These are phyloP conservation scores for Nycticryphes semicollaris DNA, from an alignment of 2,113 vertebrate species.

Conservation along the genomic window DNA sequence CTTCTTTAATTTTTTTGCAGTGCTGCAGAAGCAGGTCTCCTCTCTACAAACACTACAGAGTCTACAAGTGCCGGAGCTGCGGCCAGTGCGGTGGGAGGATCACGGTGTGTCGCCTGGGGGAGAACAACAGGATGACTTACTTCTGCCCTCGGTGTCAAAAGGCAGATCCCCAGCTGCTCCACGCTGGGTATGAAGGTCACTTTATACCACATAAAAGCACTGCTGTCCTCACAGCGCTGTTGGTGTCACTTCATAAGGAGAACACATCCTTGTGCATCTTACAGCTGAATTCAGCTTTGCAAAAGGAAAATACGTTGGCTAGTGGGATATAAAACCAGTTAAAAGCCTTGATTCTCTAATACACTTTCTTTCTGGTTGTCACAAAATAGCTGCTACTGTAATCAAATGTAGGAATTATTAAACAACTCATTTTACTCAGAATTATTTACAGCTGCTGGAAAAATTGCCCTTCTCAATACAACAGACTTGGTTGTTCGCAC, in stretches of 20 bases:
- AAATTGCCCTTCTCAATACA: too few relatives aligned
- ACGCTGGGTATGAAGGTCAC: slow-evolving; percentile 76
- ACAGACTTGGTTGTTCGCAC: too few relatives aligned
- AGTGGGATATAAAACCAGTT: neutral
- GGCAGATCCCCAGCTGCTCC: slow-evolving; percentile 74
- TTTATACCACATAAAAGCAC: neutral
- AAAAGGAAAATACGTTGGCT: neutral
- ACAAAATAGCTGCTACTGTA: neutral
- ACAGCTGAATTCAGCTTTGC: neutral
- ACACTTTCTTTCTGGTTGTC: neutral
- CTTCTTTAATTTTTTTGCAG: slow-evolving; percentile 62
- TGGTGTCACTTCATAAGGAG: neutral
- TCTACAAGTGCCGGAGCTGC: slow-evolving; percentile 86
- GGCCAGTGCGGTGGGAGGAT: slow-evolving; percentile 78
- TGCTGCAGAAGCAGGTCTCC: slow-evolving; percentile 82
- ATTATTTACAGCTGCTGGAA: too few relatives aligned
- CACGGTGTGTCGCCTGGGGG: slow-evolving; percentile 89
- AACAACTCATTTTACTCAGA: too few relatives aligned
- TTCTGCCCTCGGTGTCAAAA: slow-evolving; percentile 89
- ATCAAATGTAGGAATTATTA: neutral
- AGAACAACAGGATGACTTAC: slow-evolving; percentile 90
- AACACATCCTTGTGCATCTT: neutral
- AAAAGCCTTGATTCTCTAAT: neutral
- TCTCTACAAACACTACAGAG: slow-evolving; percentile 85
- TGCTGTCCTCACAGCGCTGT: neutral